Base-by-base conservation (phyloP, 2,888 invertebrate genomes). In the Megastigmus dorsalis region DNA sequence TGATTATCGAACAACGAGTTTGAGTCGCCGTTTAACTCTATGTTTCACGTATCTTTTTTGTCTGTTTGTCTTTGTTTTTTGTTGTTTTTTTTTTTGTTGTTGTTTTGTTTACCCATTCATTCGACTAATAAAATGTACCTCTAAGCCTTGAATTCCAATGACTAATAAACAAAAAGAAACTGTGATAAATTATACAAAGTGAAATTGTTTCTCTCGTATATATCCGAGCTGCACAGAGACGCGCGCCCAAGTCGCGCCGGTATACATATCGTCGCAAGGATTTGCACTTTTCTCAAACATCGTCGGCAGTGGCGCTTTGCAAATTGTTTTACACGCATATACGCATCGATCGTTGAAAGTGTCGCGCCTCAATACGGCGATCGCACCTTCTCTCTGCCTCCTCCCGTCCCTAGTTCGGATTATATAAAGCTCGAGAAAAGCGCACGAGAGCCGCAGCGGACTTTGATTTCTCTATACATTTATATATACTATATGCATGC, bases 1-100 rank as follows among this genome's bases (percentile, higher is more conserved):
- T 62, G 55, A 70, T 54, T 54, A 69, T 70, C 54, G 60, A 68
- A 60, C 63, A 65, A 69, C 41, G 57, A 69, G 57, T 69, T 15
- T 55, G 23, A n/a, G 52, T 60, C 41, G 48, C 36, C 36, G 41
- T 52, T 66, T 7, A 7, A 18, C 15, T 13, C 2, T 45, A 57
- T 30, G n/a, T 41, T 30, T 28, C 10, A 43, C 43, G 10, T 30
- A 36, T 6, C n/a, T 36, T 18, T 28, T 54, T 28, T 28, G 15
- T 36, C 6, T 36, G 55, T 45, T 6, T 23, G n/a, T n/a, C n/a
- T n/a, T n/a, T n/a, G n/a, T n/a, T n/a, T n/a, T n/a, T n/a, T n/a
- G n/a, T n/a, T n/a, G n/a, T n/a, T n/a, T n/a, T n/a, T n/a, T n/a
- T n/a, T n/a, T n/a, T n/a, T n/a, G n/a, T n/a, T n/a, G n/a, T n/a